Evolutionary conservation across 1,140 invertebrate species (phyloP).

Genomic region (Pararge aegeria): DNA sequence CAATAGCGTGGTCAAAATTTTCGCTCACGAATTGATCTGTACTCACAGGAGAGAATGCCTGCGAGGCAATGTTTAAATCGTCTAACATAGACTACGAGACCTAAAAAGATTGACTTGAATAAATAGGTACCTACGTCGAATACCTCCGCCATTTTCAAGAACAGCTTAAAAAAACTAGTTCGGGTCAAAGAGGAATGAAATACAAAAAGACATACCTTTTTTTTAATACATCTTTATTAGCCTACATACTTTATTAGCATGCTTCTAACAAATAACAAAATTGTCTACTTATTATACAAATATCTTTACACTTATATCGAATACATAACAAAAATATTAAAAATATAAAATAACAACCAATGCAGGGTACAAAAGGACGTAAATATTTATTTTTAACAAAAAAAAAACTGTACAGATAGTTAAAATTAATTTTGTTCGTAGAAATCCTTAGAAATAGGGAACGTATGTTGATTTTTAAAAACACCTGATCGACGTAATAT

Average conservation of each 20-base stretch:
- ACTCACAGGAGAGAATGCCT: too few species aligned
- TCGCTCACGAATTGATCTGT: too few species aligned
- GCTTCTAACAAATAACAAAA: slow-evolving; percentile 34
- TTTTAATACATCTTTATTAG: slow-evolving; percentile 32
- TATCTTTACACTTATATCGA: slow-evolving; percentile 4
- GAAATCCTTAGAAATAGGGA: too few species aligned
- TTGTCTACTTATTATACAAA: slow-evolving; percentile 30
- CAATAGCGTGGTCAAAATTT: too few species aligned
- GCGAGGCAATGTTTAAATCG: too few species aligned
- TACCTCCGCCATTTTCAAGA: background rate
- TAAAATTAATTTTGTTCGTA: too few species aligned
- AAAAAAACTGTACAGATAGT: background rate
- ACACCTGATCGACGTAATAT: too few species aligned
- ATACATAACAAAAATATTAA: slow-evolving; percentile 12
- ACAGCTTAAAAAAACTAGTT: too few species aligned
- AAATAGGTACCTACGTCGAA: too few species aligned
- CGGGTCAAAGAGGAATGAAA: background rate
- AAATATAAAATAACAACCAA: slow-evolving; percentile 3
- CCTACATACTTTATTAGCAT: slow-evolving; percentile 21
- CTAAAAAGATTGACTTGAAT: too few species aligned
- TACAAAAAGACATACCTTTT: background rate
- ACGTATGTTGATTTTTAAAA: too few species aligned
- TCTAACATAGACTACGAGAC: too few species aligned
- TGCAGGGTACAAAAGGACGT: background rate
- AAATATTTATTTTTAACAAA: background rate